Base-by-base conservation (phyloP, 1,140 invertebrate species). In the Pararge aegeria region DNA sequence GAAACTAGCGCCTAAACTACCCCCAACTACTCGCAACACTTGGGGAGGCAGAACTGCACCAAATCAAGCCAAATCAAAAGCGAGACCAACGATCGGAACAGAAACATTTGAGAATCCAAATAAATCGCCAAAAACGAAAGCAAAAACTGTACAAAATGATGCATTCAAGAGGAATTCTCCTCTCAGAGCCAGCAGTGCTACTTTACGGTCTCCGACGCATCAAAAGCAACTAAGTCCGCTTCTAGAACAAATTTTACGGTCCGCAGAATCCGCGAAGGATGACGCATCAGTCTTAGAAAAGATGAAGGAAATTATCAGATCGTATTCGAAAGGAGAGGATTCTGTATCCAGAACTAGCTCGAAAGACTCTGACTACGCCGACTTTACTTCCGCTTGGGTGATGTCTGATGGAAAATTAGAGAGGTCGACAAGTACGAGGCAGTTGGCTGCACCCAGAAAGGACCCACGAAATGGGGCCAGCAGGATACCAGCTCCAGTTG, bases 351-450 rank as follows among this genome's bases (percentile, higher is more conserved):
- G 90, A 50, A 75, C 90, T 7, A 92, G 87, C 66, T 91, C 90
- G 12, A 92, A 94, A 55, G 89, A 91, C 65, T 91, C 91, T 3
- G 91, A 92, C n/a, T 94, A 92, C 27, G 90, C 94, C 60, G 93
- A 94, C 51, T 94, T 94, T 56, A 93, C 94, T 5, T 92, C 92
- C 19, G 93, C 93, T n/a, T 94, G 94, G 94, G 92, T 94, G n/a
- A 93, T 94, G 81, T 93, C 92, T 61, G 94, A 94, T 73, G 93
- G 93, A 0, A 93, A 92, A 65, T 79, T 94, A 9, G 92, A 92
- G 59, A 87, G 91, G 50, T 90, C 88, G 10, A 89, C 87, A 5
- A 90, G 88, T 51, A 90, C 86, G n/a, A 79, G 85, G 42, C 87
- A 90, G 59, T 61, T 90, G 51, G 80, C 86, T 27, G 77, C 87